Evolutionary conservation across 2,888 invertebrate genomes (phyloP).

Genomic region (Thumatha senex): DNA sequence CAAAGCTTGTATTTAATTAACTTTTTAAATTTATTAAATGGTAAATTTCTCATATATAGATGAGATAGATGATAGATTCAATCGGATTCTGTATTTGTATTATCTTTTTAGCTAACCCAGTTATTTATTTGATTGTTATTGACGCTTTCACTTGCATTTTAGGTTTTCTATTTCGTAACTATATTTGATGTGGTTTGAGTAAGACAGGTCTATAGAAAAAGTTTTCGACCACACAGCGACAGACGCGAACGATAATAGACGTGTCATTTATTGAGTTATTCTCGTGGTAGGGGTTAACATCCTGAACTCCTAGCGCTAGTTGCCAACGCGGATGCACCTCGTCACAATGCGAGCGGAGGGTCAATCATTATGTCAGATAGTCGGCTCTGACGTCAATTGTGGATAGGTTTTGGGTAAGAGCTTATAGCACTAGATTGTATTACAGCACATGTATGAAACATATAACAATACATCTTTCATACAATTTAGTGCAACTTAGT

Average conservation of each 20-base stretch:
- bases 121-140: neutral
- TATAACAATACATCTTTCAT: too few relatives aligned
- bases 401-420: slow-evolving; percentile 26
- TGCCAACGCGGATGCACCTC: slow-evolving; percentile 63
- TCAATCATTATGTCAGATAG: slow-evolving; percentile 22
- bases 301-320: slow-evolving; percentile 29
- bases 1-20: too few relatives aligned
- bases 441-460: too few relatives aligned
- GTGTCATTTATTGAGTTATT: slow-evolving; percentile 40
- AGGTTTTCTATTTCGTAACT: too few relatives aligned
- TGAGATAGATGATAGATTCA: too few relatives aligned
- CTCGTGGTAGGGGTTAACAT: slow-evolving; percentile 41
- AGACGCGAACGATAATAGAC: slow-evolving; percentile 13
- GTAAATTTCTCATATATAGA: too few relatives aligned
- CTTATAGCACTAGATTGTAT: too few relatives aligned
- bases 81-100: too few relatives aligned
- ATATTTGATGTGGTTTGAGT: too few relatives aligned
- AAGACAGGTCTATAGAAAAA: neutral
- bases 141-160: neutral
- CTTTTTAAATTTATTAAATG: too few relatives aligned
- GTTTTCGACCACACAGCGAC: slow-evolving; percentile 4
- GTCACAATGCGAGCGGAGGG: slow-evolving; percentile 39
- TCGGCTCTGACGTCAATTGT: slow-evolving; percentile 23
- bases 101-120: neutral
- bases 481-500: too few relatives aligned